Evolutionary conservation across 92 coral and sea anemone species (phyloP), one percentile per base, ranked within the genome.

Genomic region (Meandrina meandrites): DNA sequence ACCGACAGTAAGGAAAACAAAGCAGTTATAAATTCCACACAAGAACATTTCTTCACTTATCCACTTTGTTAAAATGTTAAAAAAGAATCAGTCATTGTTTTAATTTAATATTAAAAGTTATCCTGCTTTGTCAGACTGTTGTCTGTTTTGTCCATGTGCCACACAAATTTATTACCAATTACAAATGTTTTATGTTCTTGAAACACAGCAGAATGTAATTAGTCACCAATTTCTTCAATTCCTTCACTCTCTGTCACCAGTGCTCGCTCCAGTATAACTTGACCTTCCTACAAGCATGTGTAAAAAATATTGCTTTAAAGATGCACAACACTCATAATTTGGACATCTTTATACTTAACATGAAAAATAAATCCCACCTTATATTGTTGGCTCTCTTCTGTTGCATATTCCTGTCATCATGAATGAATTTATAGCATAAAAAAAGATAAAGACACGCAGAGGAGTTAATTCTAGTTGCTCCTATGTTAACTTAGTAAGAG

Each of bases 161-260:
- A 73, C 50, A 18, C 48, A 18, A 34, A 40, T 22, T 36, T 34
- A 34, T 21, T 15, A 73, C 45, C 18, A 21, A 37, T 73, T 35
- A 21, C 27, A 21, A 35, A 21, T 19, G 48, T 73, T 21, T 34
- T 5, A 8, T 73, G 47, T 36, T 73, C 15, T 34, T 73, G 27
- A 73, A 73, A 73, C 42, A 32, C 27, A 73, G 18, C 48, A 19
- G 50, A 72, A 18, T 35, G 27, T 6, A 73, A 73, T 24, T 73
- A 94, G 84, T 93, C 98, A 68, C 95, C 95, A 91, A 95, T 91
- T 87, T 96, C 98, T 87, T 95, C 98, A 66, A 96, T 91, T 28
- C 98, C 98, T 82, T 96, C 98, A 50, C 95, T 94, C 85, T 96
- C 98, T 22, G 95, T 96, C 42, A 96, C 98, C 75, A 96, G 85